phyloP scores from a whole-genome alignment of 1,140 invertebrate genomes.

The Diorhabda sublineata region DNA sequence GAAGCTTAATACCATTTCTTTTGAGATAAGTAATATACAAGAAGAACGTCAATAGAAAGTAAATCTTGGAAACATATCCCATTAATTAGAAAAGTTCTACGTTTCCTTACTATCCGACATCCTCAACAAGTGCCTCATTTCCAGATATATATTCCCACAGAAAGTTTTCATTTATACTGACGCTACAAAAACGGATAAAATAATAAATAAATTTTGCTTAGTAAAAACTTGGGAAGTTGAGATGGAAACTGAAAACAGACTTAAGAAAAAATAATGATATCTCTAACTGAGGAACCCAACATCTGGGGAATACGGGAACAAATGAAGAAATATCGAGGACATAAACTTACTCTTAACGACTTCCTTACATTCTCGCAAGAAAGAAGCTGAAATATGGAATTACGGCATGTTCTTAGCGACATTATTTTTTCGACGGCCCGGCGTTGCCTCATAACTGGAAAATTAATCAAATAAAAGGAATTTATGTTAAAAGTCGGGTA shows the following conservation, averaged over 20 bases:
- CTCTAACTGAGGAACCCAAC: constrained; percentile 17
- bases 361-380: constrained; percentile 27
- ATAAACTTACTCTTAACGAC: constrained; percentile 37
- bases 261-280: constrained; percentile 21
- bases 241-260: constrained; percentile 21
- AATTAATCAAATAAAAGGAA: too few species aligned
- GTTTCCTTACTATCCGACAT: background rate
- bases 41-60: too few species aligned
- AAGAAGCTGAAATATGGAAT: constrained; percentile 31
- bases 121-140: constrained; percentile 13
- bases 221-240: constrained; percentile 16
- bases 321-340: constrained; percentile 40
- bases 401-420: constrained; percentile 26
- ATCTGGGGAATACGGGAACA: constrained; percentile 21
- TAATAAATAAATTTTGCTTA: constrained; percentile 20
- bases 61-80: background rate
- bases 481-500: too few species aligned
- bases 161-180: constrained; percentile 19
- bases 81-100: constrained; percentile 1
- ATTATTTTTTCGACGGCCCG: constrained; percentile 19
- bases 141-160: background rate
- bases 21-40: too few species aligned
- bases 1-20: too few species aligned
- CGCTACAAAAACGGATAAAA: constrained; percentile 12
- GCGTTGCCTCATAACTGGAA: background rate